Conservation (phyloP, 1,140 invertebrate genomes). For the Lamellibrachia luymesi region DNA sequence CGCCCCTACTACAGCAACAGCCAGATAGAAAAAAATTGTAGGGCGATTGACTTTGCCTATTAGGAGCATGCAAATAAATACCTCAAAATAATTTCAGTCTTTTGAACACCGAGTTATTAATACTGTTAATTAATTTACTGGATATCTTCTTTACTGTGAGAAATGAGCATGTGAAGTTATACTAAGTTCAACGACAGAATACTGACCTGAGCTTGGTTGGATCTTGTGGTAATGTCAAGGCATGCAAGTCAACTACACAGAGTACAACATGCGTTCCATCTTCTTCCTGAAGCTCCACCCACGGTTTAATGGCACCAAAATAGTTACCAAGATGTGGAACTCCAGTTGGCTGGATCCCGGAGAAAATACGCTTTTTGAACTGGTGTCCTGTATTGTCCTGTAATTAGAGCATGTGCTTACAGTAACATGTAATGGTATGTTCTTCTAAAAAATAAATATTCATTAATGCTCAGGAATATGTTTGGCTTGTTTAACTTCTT, state of each 20-base stretch:
- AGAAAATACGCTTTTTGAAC: slow-evolving; percentile 65
- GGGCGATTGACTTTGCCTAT: too few relatives aligned
- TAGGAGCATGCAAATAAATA: neutral
- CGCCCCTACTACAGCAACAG: too few relatives aligned
- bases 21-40: too few relatives aligned
- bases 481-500: too few relatives aligned
- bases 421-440: too few relatives aligned
- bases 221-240: slow-evolving; percentile 84
- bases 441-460: too few relatives aligned
- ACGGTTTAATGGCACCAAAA: slow-evolving; percentile 86
- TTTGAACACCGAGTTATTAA: too few relatives aligned
- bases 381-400: neutral
- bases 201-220: slow-evolving; percentile 63
- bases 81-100: neutral
- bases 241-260: slow-evolving; percentile 92
- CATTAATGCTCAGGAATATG: too few relatives aligned
- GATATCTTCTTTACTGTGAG: too few relatives aligned
- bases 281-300: slow-evolving; percentile 79
- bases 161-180: neutral
- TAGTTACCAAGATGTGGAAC: slow-evolving; percentile 94
- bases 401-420: neutral
- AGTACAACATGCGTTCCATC: slow-evolving; percentile 64
- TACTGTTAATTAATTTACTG: too few relatives aligned
- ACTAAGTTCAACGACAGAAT: neutral
- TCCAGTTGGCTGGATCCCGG: slow-evolving; percentile 96